phyloP scores from a whole-genome alignment of 2,797 vertebrate genomes.

The Leptatherina wallacei region DNA sequence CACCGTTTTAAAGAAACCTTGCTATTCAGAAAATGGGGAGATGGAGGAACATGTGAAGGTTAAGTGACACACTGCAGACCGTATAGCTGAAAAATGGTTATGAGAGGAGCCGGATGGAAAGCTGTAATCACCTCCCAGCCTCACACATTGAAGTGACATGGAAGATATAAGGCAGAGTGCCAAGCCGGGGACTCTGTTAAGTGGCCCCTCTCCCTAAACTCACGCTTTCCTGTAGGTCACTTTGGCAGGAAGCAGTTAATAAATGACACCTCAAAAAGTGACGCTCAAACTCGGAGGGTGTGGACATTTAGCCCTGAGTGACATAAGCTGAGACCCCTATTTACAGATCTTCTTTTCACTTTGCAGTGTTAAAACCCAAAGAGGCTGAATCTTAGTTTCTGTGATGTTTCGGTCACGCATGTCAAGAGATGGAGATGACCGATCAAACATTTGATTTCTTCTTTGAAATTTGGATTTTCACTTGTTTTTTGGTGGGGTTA shows the following conservation, averaged over 20 bases:
- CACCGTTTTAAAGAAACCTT: slow-evolving; percentile 3
- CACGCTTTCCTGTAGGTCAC: slow-evolving; percentile 65
- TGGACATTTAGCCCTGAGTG: background rate
- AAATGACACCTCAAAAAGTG: slow-evolving; percentile 24
- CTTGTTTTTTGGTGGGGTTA: too few relatives aligned
- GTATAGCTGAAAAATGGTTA: slow-evolving; percentile 68
- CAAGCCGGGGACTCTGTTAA: slow-evolving; percentile 29
- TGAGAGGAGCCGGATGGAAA: slow-evolving; percentile 48
- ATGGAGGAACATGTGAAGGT: slow-evolving; percentile 57
- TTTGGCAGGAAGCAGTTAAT: slow-evolving; percentile 51
- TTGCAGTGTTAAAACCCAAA: background rate
- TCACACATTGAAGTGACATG: slow-evolving; percentile 50
- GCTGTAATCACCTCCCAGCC: slow-evolving; percentile 53
- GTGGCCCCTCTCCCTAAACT: slow-evolving; percentile 34
- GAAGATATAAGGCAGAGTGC: slow-evolving; percentile 54
- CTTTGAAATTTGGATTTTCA: too few relatives aligned
- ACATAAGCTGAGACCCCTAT: background rate
- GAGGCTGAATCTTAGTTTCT: too few relatives aligned
- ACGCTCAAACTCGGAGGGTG: background rate
- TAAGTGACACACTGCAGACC: slow-evolving; percentile 57
- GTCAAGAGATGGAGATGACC: too few relatives aligned
- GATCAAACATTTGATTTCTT: too few relatives aligned
- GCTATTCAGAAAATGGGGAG: slow-evolving; percentile 21
- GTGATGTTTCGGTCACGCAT: too few relatives aligned
- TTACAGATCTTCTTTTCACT: background rate